Evolutionary conservation across 2,888 invertebrate genomes (phyloP), one percentile per base, ranked within the genome.

Genomic region (Cryptophagus acutangulus): DNA sequence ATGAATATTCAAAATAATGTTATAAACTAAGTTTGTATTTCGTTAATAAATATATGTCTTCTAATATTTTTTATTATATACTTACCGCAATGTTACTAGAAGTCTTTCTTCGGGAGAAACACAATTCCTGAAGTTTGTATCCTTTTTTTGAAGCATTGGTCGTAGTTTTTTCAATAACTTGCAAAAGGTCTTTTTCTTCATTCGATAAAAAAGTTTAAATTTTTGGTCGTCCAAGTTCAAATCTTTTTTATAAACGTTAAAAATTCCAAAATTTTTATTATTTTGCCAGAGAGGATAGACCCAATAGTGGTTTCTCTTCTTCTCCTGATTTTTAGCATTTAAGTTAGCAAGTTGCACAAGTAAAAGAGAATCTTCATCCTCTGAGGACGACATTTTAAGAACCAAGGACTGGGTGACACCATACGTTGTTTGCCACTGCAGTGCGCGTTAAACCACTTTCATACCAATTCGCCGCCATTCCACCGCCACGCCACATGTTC

Each of bases 11-110:
- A n/a, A n/a, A n/a, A n/a, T n/a, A n/a, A n/a, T n/a, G n/a, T n/a
- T n/a, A n/a, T 26, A 33, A 9, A 25, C 24, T 36, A 17, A 25
- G 14, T 36, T 36, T 35, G 17, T n/a, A 17, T 10, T 36, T 5
- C n/a, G n/a, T 10, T 13, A 26, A 36, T 25, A 3, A 4, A 29
- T 24, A 26, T 36, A 36, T 36, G 13, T 36, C 3, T 13, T 26
- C 5, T n/a, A n/a, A n/a, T n/a, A n/a, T n/a, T 6, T 12, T 36
- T 36, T 12, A 13, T 36, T 24, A 16, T 4, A 5, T 36, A 36
- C 26, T 25, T 36, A 36, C 36, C 36, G 38, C 31, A 33, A 6
- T 16, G 33, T 33, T 38, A 38, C 17, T 4, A 38, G 10, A 38
- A 38, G 18, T 18, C 24, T 38, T 38, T 33, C 18, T 30, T n/a